Base-by-base conservation (phyloP, 1,140 invertebrate genomes). In the Drosophila gunungcola region DNA sequence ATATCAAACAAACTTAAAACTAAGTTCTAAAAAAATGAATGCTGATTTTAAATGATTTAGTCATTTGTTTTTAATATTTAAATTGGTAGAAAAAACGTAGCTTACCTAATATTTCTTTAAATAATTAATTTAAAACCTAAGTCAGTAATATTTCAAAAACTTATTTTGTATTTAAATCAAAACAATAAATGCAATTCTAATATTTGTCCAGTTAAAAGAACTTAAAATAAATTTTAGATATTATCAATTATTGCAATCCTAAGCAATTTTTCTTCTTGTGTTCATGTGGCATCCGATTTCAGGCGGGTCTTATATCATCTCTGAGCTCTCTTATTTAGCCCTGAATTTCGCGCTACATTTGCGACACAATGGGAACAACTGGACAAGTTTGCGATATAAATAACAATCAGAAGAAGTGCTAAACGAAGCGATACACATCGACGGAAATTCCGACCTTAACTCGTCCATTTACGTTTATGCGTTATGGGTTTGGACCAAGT, bases 341-440 rank as follows among this genome's bases (percentile, higher is more conserved):
- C 61, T 76, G 73, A 77, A 77, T 43, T 73, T 61, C 7, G 61
- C 60, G 53, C 76, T 83, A 69, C 69, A 78, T 46, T 80, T 80
- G 62, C 63, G 73, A 45, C 34, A 67, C 72, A 67, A 84, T 82
- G 57, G 73, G 48, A 80, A 84, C 82, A 75, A 38, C 55, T 70
- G 72, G 51, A 46, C 73, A 77, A 73, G 58, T 67, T 81, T 62
- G 62, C 29, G 46, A 48, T 51, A 54, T 72, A 67, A 55, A 52
- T 42, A 55, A 45, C 56, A 29, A 58, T 57, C 64, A 46, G 45
- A 75, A 77, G 38, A 76, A 42, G 82, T 81, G 81, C 82, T 85
- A 86, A 86, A 73, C 21, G 57, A 21, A 45, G 51, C 68, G 32
- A 73, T 69, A 73, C 42, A 80, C 62, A 55, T 39, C 12, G 4